Evolutionary conservation across 2,113 vertebrate species (phyloP), one percentile per base, ranked within the genome.

Genomic region (Ploceus nigricollis): DNA sequence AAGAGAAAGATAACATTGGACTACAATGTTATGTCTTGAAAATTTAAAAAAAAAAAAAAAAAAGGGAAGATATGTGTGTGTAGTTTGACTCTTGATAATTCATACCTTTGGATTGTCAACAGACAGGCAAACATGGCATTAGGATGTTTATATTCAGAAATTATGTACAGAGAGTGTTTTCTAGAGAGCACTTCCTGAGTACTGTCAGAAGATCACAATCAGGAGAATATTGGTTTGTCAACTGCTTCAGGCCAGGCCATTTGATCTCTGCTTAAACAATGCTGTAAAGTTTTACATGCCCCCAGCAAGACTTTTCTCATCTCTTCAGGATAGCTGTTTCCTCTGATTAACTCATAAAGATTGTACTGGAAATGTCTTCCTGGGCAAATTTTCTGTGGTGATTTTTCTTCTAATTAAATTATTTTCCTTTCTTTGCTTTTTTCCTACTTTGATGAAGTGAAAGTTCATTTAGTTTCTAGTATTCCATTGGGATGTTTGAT

Each of bases 31-130:
- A 63, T 25, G 22, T 37, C 9, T 70, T 70, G 30, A 37, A n/a
- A 24, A 65, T 10, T 4, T 2, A 51, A n/a, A 19, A 53, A 53
- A 30, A 28, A 6, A 16, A 28, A 23, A 4, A 27, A 58, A 31
- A 18, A 6, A 15, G 13, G 1, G 3, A 31, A 54, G 6, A 6
- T 21, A 1, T 9, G 2, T 15, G 1, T 45, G 2, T 22, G 3
- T 33, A 24, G 8, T 57, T 58, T 54, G 25, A 80, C 11, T 30
- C 9, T 83, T 58, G 44, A 13, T 28, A 33, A 22, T 48, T 76
- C 21, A 92, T 8, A 58, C 3, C 6, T 47, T 86, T 65, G 22
- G 4, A 15, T 71, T 93, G 12, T 57, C 31, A 53, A 9, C 17
- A 53, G 47, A 39, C 5, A 16, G 31, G 25, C 3, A 88, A 33